Evolutionary conservation across 2,888 invertebrate species (phyloP).

Genomic region (Exephanes ischioxanthus): DNA sequence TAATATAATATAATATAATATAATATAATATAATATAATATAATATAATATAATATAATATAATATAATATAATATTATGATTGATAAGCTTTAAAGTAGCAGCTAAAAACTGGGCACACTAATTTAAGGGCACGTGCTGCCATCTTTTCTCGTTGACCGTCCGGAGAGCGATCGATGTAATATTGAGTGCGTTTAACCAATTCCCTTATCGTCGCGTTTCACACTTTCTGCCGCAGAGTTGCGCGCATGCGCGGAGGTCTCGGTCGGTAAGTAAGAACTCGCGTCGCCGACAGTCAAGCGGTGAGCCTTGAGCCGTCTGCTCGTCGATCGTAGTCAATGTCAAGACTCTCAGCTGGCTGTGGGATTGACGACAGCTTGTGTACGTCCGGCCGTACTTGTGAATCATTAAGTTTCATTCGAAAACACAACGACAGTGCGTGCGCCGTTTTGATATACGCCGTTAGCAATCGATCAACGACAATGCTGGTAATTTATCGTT

Average conservation of each 20-base stretch:
- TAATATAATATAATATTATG: too few species aligned
- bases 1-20: too few species aligned
- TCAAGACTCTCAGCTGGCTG: background rate
- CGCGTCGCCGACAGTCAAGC: conserved; percentile 3
- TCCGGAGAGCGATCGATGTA: background rate
- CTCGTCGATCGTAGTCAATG: conserved; percentile 8
- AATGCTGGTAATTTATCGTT: background rate
- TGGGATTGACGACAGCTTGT: background rate
- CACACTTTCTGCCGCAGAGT: background rate
- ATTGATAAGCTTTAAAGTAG: too few species aligned
- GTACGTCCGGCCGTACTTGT: background rate
- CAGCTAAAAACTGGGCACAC: too few species aligned
- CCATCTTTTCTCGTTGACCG: background rate
- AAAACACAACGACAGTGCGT: background rate
- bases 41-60: too few species aligned
- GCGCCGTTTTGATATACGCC: background rate
- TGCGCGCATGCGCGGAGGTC: background rate
- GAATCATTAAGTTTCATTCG: background rate
- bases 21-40: too few species aligned
- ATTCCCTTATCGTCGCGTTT: background rate
- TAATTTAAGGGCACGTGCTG: background rate
- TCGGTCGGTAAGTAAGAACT: background rate
- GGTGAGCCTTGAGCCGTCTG: conserved; percentile 4
- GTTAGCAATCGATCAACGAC: background rate
- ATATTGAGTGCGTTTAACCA: background rate